A percentile compares a stretch with the other conserved stretches of the same genome.
phyloP scores from a whole-genome alignment of 1,140 invertebrate genomes.

The Copidosoma floridanum region DNA sequence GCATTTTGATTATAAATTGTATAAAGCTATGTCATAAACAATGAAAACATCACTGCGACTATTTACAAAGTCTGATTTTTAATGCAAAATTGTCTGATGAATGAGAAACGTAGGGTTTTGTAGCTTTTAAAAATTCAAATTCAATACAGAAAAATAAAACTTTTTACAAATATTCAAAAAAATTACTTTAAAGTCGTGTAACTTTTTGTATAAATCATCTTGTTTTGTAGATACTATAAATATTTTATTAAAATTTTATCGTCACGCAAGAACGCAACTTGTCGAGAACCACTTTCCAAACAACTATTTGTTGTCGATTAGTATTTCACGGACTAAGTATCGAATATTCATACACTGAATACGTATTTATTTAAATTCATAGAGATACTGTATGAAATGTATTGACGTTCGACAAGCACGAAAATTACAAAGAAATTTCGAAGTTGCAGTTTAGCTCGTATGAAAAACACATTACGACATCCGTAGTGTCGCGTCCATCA shows the following conservation, averaged over 20 bases:
- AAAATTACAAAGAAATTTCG: neutral
- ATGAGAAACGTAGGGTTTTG: neutral
- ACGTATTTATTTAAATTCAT: neutral
- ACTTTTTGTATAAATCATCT: neutral
- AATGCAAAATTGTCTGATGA: neutral
- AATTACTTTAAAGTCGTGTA: too few relatives aligned
- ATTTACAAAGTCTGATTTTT: neutral
- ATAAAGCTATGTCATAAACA: neutral
- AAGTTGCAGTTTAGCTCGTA: neutral
- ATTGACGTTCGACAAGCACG: neutral
- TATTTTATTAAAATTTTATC: neutral
- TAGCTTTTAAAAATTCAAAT: neutral
- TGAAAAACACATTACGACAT: neutral
- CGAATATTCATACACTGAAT: neutral
- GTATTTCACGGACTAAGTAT: neutral
- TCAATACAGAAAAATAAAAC: neutral
- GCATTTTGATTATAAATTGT: neutral
- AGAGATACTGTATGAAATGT: neutral
- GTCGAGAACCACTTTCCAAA: too few relatives aligned
- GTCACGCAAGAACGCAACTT: too few relatives aligned
- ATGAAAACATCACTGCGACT: neutral
- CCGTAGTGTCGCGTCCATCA: neutral
- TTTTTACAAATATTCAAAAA: neutral
- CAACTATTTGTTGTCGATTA: too few relatives aligned
- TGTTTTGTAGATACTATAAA: neutral